phyloP scores from a whole-genome alignment of 2,888 invertebrate genomes.

The Himalopsyche kuldschensis region DNA sequence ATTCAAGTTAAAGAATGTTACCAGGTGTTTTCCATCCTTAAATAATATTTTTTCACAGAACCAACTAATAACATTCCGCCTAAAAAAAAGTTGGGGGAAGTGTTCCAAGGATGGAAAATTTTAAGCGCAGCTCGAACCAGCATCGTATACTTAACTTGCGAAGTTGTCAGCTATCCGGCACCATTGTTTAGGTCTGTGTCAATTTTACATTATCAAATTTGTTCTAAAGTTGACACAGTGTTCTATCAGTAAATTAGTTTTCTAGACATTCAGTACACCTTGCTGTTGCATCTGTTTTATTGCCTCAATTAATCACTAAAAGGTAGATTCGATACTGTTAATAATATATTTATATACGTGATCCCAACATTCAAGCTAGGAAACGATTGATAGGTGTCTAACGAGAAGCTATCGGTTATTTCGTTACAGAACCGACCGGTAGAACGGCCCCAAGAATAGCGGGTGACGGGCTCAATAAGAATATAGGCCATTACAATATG shows the following conservation, averaged over 20 bases:
- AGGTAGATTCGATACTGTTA: background rate
- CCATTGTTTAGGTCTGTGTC: constrained; percentile 70
- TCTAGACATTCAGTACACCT: background rate
- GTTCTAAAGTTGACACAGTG: background rate
- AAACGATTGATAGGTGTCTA: background rate
- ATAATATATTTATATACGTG: background rate
- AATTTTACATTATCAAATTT: background rate
- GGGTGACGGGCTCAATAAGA: constrained; percentile 63
- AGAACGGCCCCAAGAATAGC: constrained; percentile 70
- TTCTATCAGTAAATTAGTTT: background rate
- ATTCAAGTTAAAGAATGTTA: no score
- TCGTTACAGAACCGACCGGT: constrained; percentile 66
- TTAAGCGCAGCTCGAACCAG: constrained; percentile 55
- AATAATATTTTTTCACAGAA: constrained; percentile 42
- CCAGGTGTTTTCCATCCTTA: background rate
- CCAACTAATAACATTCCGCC: constrained; percentile 67
- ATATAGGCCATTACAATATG: constrained; percentile 51
- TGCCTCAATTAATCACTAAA: background rate
- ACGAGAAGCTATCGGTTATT: background rate
- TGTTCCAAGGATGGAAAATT: constrained; percentile 68
- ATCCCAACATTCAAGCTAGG: constrained; percentile 22
- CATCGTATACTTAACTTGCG: constrained; percentile 66
- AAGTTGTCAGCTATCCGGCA: constrained; percentile 69
- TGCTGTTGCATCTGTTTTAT: background rate
- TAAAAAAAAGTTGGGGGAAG: constrained; percentile 59